Evolutionary conservation across 2,888 invertebrate genomes (phyloP).

Genomic region (Ischnus inquisitorius): DNA sequence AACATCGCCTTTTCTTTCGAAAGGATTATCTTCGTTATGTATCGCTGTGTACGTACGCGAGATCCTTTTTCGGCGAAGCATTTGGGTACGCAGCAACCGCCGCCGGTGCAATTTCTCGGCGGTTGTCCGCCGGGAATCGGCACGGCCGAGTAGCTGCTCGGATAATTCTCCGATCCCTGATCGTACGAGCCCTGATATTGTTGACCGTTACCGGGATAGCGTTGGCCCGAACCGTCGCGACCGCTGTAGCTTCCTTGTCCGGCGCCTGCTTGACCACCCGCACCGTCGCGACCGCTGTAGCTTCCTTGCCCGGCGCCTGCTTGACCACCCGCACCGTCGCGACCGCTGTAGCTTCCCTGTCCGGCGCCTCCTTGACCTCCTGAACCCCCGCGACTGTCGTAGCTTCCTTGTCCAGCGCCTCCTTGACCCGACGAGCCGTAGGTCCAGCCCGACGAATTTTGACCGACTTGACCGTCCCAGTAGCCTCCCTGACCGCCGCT

Average conservation of each 20-base stretch:
- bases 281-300: too few relatives aligned
- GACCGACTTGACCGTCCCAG: background rate
- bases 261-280: background rate
- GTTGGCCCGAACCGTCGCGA: slow-evolving; percentile 17
- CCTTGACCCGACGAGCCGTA: slow-evolving; percentile 29
- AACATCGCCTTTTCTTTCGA: too few relatives aligned
- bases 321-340: background rate
- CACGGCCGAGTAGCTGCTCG: slow-evolving; percentile 86
- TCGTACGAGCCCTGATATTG: slow-evolving; percentile 57
- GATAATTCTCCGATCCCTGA: slow-evolving; percentile 75
- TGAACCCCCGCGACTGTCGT: background rate
- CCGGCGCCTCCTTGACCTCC: slow-evolving; percentile 22
- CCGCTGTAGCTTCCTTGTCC: slow-evolving; percentile 28
- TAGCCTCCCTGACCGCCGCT: slow-evolving; percentile 25
- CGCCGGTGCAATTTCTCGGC: slow-evolving; percentile 88
- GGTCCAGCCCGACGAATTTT: background rate
- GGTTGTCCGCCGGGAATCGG: slow-evolving; percentile 86
- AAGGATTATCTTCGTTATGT: background rate
- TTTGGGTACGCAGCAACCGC: slow-evolving; percentile 92
- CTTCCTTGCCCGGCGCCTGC: background rate
- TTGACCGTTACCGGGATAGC: slow-evolving; percentile 49
- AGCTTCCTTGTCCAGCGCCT: background rate
- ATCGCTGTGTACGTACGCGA: slow-evolving; percentile 86
- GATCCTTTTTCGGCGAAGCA: slow-evolving; percentile 96
- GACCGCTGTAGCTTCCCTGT: slow-evolving; percentile 13